These are phyloP conservation scores for Rhincodon typus DNA, from an alignment of 2,797 vertebrate genomes.

Conservation along the genomic window DNA sequence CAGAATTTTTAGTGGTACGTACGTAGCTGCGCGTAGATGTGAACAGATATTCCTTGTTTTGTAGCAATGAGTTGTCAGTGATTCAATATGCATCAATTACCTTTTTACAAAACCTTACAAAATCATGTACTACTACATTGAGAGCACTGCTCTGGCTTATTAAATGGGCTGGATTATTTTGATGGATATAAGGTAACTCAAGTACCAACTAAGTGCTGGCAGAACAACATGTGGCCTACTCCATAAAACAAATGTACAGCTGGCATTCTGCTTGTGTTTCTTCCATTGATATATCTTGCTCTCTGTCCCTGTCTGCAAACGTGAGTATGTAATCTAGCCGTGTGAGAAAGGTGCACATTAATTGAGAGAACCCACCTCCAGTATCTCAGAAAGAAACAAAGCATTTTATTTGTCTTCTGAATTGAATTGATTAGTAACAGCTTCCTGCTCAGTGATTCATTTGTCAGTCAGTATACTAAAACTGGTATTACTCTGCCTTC, in stretches of 20 bases:
- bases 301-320: neutral
- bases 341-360: neutral
- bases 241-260: neutral
- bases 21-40: neutral
- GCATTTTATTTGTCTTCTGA: neutral
- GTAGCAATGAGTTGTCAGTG: neutral
- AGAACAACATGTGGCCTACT: neutral
- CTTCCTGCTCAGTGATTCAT: neutral
- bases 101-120: neutral
- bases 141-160: neutral
- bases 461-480: neutral
- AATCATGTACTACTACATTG: neutral
- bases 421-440: neutral
- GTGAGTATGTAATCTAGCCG: neutral
- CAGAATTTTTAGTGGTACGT: neutral
- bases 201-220: neutral
- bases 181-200: neutral
- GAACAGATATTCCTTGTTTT: neutral
- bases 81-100: neutral
- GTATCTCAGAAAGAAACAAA: neutral
- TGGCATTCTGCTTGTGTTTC: neutral
- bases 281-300: neutral
- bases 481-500: slow-evolving; percentile 32
- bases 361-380: neutral
- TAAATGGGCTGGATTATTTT: too few species aligned